phyloP scores from a whole-genome alignment of 2,888 invertebrate genomes.

The Pachydiplax longipennis region DNA sequence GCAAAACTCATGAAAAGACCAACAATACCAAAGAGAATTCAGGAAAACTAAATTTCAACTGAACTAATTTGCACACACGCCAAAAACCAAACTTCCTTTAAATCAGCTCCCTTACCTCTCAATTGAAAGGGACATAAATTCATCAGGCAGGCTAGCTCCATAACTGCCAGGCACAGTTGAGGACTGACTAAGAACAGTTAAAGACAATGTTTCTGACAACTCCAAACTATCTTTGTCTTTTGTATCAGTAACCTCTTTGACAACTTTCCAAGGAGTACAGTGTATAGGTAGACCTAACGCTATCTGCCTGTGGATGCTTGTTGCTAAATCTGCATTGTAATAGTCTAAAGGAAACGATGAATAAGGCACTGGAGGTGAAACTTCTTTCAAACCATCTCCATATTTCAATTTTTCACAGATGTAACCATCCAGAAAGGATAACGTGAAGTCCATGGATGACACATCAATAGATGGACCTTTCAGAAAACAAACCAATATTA shows the following conservation, averaged over 20 bases:
- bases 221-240: constrained; percentile 5
- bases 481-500: neutral
- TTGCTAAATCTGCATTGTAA: constrained; percentile 29
- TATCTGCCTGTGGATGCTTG: neutral
- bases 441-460: neutral
- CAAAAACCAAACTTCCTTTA: neutral
- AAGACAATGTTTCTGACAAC: neutral
- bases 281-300: neutral
- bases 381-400: neutral
- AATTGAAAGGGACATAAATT: constrained; percentile 23
- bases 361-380: neutral
- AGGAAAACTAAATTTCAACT: too few species aligned
- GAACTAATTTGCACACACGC: neutral
- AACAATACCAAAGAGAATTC: too few species aligned
- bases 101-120: neutral
- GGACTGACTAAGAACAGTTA: neutral
- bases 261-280: constrained; percentile 7
- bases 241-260: neutral
- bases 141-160: constrained; percentile 18
- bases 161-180: constrained; percentile 8
- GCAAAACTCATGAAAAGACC: too few species aligned
- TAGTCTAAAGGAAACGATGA: neutral
- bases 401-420: neutral
- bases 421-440: constrained; percentile 22
- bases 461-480: neutral